Base-by-base conservation (phyloP, 2,888 invertebrate genomes). In the Rhingia rostrata region DNA sequence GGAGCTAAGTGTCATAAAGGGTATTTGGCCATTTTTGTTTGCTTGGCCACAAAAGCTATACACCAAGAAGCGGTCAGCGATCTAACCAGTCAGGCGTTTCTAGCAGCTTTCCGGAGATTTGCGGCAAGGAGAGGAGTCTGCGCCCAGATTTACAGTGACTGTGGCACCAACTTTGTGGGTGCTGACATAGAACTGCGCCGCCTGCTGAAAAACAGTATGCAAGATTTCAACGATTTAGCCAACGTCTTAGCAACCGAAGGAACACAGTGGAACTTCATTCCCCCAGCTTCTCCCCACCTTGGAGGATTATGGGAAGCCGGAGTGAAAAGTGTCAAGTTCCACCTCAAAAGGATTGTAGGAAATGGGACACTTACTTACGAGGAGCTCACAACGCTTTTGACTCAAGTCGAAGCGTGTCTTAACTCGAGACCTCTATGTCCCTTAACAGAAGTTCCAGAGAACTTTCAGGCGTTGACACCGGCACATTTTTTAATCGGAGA, bases 91-190 rank as follows among this genome's bases (percentile, higher is more conserved):
- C 78, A 87, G 22, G 22, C 1, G 1, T 22, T 22, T 22, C 22
- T 22, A 22, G 22, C 22, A 22, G 22, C 22, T 1, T 22, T 22
- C 22, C 22, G 22, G 22, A 22, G 22, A 22, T 22, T 22, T 22
- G 22, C 22, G 22, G 22, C 22, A 22, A 22, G 22, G 22, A 22
- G 22, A 22, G 22, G 22, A 22, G 22, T 22, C 2, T 22, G 22
- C 22, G 22, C 22, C 6, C 54, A 84, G 5, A 56, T 89, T 0
- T 88, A 86, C 67, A 85, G 86, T 54, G 89, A 89, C 51, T 86
- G 87, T 56, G 89, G 88, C 14, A 47, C 47, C 6, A 47, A 47
- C 9, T 47, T 47, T 6, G 47, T 47, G 6, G 47, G 47, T 6
- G 89, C 89, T 0, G 58, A 81, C 4, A 66, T 22, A 9, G 32